Evolutionary conservation across 2,888 invertebrate species (phyloP).

Genomic region (Anthophora plumipes): DNA sequence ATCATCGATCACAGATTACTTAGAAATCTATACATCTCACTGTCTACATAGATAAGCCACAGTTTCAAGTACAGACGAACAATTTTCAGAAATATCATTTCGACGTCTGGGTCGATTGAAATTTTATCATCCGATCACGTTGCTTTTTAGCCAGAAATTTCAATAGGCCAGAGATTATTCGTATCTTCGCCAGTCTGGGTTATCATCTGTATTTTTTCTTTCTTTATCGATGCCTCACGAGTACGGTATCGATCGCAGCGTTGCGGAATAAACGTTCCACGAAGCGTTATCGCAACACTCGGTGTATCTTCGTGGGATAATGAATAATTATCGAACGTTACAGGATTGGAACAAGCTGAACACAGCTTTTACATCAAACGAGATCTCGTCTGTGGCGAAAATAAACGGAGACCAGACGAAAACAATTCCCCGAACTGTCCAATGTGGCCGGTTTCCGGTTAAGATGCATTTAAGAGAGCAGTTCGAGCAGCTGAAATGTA

Average conservation of each 20-base stretch:
- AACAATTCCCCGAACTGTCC: conserved; percentile 21
- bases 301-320: conserved; percentile 2
- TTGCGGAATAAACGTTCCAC: conserved; percentile 8
- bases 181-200: neutral
- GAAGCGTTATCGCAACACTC: conserved; percentile 20
- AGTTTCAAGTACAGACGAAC: neutral
- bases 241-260: conserved; percentile 5
- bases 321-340: conserved; percentile 14
- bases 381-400: neutral
- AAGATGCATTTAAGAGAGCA: neutral
- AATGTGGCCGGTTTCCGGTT: neutral
- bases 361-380: too few relatives aligned
- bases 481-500: neutral
- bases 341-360: neutral
- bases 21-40: neutral
- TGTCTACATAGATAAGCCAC: neutral
- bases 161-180: conserved; percentile 10
- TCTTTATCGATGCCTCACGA: conserved; percentile 27
- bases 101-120: neutral
- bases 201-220: conserved; percentile 9
- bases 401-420: neutral
- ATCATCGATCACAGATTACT: neutral
- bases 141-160: conserved; percentile 8
- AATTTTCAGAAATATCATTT: neutral
- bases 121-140: neutral